These are phyloP conservation scores for Picathartes gymnocephalus DNA, from an alignment of 2,113 vertebrate genomes.

Conservation along the genomic window DNA sequence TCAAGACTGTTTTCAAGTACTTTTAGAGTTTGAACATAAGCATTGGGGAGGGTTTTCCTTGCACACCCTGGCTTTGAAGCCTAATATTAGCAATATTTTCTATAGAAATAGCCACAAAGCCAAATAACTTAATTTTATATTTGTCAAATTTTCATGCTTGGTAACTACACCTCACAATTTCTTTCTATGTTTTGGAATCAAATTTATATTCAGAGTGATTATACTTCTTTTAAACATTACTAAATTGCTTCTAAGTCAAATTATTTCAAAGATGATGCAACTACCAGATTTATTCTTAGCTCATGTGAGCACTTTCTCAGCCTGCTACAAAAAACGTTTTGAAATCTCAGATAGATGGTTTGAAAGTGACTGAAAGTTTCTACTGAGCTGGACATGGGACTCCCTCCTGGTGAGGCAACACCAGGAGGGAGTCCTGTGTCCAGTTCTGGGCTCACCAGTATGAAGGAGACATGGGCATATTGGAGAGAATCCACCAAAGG, in stretches of 20 bases:
- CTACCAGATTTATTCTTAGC: conserved; percentile 9
- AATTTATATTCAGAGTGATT: not conserved
- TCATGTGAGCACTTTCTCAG: not conserved
- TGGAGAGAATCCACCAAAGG: not conserved
- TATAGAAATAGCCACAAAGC: not conserved
- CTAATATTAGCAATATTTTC: not conserved
- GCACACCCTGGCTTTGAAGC: not conserved
- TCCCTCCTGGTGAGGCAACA: not conserved
- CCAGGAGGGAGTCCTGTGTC: not conserved
- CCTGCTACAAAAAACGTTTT: not conserved
- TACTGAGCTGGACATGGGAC: too few relatives aligned
- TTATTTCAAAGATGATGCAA: not conserved
- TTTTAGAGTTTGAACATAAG: not conserved
- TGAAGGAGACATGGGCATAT: not conserved
- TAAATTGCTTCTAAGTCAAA: conserved; percentile 1
- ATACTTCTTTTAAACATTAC: not conserved
- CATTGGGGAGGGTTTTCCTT: not conserved
- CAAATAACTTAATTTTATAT: not conserved
- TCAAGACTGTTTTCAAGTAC: not conserved
- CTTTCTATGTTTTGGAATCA: not conserved
- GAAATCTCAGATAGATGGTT: not conserved
- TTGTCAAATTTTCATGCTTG: not conserved
- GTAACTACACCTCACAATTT: not conserved
- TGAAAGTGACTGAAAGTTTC: not conserved
- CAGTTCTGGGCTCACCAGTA: not conserved